A percentile compares a stretch with the other conserved stretches of the same genome.
These are phyloP conservation scores for Argentina silus DNA, from an alignment of 2,797 vertebrate species.

Conservation along the genomic window DNA sequence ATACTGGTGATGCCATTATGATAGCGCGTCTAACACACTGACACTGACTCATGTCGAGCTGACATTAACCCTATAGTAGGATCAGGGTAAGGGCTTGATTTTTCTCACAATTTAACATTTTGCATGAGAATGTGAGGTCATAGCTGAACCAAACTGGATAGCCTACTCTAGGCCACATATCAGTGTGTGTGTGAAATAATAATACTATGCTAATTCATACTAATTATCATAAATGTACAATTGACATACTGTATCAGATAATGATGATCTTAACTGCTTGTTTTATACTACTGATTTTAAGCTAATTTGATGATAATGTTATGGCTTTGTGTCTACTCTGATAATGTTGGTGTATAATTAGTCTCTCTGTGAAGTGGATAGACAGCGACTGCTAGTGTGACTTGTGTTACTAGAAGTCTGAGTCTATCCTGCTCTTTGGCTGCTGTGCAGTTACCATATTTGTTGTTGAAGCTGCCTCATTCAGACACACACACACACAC, in stretches of 20 bases:
- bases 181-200: conserved; percentile 12
- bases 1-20: conserved; percentile 17
- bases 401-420: conserved; percentile 41
- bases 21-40: not conserved
- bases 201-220: conserved; percentile 33
- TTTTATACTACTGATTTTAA: conserved; percentile 41
- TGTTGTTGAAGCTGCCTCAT: conserved; percentile 51
- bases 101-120: conserved; percentile 22
- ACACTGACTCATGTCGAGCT: conserved; percentile 27
- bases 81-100: conserved; percentile 32
- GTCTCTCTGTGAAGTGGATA: not conserved
- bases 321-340: not conserved
- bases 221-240: conserved; percentile 19
- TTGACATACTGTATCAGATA: conserved; percentile 34
- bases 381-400: too few species aligned
- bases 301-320: not conserved
- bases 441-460: conserved; percentile 75
- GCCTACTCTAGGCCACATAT: conserved; percentile 16
- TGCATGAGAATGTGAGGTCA: conserved; percentile 46
- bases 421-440: conserved; percentile 60
- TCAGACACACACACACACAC: conserved; percentile 21
- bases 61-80: conserved; percentile 17
- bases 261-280: conserved; percentile 32
- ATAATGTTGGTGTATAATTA: not conserved
- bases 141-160: conserved; percentile 6